A percentile compares a stretch with the other conserved stretches of the same genome.
Evolutionary conservation across 1,140 invertebrate species (phyloP).

Genomic region (Hylaeus volcanicus): DNA sequence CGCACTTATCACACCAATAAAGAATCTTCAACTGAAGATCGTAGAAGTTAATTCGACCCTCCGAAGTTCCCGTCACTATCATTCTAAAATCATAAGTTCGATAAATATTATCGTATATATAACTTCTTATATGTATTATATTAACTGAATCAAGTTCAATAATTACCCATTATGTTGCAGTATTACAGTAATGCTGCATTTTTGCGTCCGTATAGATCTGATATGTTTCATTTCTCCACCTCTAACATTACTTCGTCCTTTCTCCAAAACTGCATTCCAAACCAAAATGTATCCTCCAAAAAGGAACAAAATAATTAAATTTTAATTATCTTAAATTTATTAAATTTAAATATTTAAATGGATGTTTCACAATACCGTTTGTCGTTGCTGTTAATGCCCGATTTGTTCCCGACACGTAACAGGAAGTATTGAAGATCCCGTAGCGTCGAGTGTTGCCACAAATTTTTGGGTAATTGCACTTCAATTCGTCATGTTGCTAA

Average conservation of each 20-base stretch:
- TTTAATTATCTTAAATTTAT: neutral
- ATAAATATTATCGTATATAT: neutral
- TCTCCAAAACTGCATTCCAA: conserved; percentile 40
- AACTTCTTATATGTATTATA: too few species aligned
- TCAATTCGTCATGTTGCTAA: conserved; percentile 13
- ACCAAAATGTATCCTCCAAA: conserved; percentile 59
- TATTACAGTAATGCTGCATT: conserved; percentile 59
- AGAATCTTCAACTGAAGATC: conserved; percentile 81
- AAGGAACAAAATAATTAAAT: conserved; percentile 7
- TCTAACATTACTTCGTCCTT: neutral
- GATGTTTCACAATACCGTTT: conserved; percentile 52
- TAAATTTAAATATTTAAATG: neutral
- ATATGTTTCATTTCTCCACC: conserved; percentile 44
- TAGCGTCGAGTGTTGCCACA: conserved; percentile 26
- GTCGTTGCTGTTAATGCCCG: conserved; percentile 61
- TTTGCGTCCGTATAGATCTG: conserved; percentile 61
- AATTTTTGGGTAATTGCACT: conserved; percentile 44
- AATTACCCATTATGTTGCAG: conserved; percentile 55
- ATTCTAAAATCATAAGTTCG: conserved; percentile 69
- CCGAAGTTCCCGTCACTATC: conserved; percentile 79
- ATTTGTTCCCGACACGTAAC: conserved; percentile 50
- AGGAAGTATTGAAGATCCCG: conserved; percentile 62
- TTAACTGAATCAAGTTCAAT: too few species aligned
- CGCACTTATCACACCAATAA: conserved; percentile 80
- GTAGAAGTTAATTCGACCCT: conserved; percentile 81